Percentiles rank a stretch among this genome's conserved stretches.
Evolutionary conservation across 2,797 vertebrate species (phyloP).

Genomic region (Lithobates sylvaticus): DNA sequence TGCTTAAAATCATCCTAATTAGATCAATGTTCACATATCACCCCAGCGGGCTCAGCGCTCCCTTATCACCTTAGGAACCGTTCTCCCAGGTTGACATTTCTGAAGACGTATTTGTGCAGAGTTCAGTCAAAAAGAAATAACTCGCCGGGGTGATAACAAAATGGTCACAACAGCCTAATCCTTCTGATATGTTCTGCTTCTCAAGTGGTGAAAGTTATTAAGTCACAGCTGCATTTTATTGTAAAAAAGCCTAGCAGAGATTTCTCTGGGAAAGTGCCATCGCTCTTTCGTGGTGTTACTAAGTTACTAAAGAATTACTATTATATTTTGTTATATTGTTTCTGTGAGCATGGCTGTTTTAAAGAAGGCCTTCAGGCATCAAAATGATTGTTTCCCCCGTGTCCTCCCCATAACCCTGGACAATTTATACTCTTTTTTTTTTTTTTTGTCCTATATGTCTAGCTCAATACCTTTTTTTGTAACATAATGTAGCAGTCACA

Average conservation of each 20-base stretch:
- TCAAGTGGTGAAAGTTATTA: background rate
- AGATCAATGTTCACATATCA: background rate
- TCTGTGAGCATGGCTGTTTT: background rate
- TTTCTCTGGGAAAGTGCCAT: background rate
- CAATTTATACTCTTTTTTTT: no score
- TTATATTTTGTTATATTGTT: background rate
- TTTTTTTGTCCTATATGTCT: no score
- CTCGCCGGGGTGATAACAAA: background rate
- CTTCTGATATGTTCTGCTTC: background rate
- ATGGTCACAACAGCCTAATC: slow-evolving; percentile 1
- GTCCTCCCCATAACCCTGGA: no score
- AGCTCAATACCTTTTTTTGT: no score
- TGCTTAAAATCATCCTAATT: background rate
- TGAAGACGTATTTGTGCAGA: background rate
- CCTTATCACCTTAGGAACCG: background rate
- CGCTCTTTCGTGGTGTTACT: background rate
- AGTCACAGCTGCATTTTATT: background rate
- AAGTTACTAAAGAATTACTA: background rate
- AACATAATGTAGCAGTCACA: no score
- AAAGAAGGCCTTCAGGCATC: no score
- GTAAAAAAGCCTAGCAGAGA: background rate
- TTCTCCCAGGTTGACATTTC: background rate
- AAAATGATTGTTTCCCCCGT: no score
- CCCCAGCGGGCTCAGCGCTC: background rate
- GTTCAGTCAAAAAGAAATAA: background rate